Conservation (phyloP, 2,888 invertebrate species). For the Notocelia uddmanniana region DNA sequence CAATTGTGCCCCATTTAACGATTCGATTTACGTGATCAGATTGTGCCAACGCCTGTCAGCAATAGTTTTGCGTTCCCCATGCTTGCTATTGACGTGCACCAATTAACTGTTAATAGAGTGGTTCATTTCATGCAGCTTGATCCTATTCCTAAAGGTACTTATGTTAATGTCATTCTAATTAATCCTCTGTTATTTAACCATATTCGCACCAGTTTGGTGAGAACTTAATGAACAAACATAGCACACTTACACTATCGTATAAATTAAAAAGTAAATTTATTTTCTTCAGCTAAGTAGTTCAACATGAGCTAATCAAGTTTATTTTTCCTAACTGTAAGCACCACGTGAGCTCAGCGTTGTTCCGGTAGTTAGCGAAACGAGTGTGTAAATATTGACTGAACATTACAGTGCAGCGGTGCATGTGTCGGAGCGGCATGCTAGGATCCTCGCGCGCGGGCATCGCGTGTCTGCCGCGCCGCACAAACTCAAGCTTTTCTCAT, state of each 20-base stretch:
- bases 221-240: background rate
- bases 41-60: background rate
- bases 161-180: background rate
- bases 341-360: slow-evolving; percentile 30
- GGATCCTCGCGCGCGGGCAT: slow-evolving; percentile 59
- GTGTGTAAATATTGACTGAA: slow-evolving; percentile 58
- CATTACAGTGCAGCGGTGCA: slow-evolving; percentile 52
- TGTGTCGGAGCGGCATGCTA: slow-evolving; percentile 50
- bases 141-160: background rate
- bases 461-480: slow-evolving; percentile 66
- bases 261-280: background rate
- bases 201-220: background rate
- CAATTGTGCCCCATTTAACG: background rate
- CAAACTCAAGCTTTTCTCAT: slow-evolving; percentile 64
- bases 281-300: slow-evolving; percentile 10
- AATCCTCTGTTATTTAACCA: background rate
- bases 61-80: background rate
- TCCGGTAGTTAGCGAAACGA: slow-evolving; percentile 39
- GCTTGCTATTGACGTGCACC: background rate
- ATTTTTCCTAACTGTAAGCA: slow-evolving; percentile 4
- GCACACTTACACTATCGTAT: background rate
- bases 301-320: background rate
- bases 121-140: background rate
- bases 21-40: background rate
- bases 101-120: background rate